phyloP scores from a whole-genome alignment of 2,888 invertebrate species.

The Callosobruchus maculatus region DNA sequence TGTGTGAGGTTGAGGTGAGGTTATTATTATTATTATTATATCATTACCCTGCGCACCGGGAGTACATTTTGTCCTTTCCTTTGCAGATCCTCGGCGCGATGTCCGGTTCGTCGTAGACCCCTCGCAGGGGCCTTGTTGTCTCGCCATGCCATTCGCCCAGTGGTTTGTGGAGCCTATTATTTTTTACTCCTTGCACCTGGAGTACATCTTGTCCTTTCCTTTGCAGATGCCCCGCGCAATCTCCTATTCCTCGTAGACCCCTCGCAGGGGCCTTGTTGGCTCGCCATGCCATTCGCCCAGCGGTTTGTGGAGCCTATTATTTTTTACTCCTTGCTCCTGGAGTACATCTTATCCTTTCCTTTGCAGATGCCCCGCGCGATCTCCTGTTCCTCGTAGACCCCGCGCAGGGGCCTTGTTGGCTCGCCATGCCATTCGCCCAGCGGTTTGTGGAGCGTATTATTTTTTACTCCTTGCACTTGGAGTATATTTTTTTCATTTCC shows the following conservation, averaged over 20 bases:
- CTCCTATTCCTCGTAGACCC: background rate
- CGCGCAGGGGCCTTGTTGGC: background rate
- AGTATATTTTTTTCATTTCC: background rate
- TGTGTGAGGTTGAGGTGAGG: too few species aligned
- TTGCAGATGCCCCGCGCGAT: background rate
- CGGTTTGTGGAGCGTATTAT: slow-evolving; percentile 80
- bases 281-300: slow-evolving; percentile 79
- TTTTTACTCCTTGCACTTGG: too few species aligned
- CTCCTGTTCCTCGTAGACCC: background rate
- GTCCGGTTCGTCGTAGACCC: background rate
- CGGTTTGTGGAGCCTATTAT: slow-evolving; percentile 82
- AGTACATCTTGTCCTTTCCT: background rate
- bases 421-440: slow-evolving; percentile 79
- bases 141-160: slow-evolving; percentile 79
- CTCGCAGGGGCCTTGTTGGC: background rate
- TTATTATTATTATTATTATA: too few species aligned
- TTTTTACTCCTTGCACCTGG: too few species aligned
- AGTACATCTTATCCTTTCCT: background rate
- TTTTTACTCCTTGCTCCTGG: too few species aligned
- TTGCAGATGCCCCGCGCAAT: background rate
- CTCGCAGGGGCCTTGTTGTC: background rate
- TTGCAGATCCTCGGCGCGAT: background rate
- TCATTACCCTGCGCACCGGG: too few species aligned
- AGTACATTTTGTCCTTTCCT: background rate
- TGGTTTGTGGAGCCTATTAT: slow-evolving; percentile 82